phyloP scores from a whole-genome alignment of 2,113 vertebrate genomes.

The Charadrius vociferus region DNA sequence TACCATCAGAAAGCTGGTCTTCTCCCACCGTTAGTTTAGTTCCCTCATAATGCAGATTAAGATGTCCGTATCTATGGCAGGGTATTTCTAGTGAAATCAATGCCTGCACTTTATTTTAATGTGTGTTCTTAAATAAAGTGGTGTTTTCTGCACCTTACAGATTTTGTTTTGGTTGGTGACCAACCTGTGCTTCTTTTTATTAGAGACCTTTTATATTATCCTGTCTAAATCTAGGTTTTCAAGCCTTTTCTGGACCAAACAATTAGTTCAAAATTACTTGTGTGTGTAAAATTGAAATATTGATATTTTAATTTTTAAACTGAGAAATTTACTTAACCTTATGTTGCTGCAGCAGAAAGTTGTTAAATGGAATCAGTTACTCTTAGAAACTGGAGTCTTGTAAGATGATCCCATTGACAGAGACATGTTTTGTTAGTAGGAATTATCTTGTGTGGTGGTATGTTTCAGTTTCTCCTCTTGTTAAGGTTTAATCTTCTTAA shows the following conservation, averaged over 20 bases:
- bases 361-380: background rate
- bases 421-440: background rate
- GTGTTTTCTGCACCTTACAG: background rate
- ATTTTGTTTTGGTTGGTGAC: background rate
- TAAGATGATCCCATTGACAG: background rate
- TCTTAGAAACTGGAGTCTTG: background rate
- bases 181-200: background rate
- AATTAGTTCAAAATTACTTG: background rate
- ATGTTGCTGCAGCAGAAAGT: background rate
- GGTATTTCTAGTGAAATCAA: background rate
- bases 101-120: background rate
- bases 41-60: background rate
- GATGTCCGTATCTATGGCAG: background rate
- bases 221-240: background rate
- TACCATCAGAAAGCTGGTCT: background rate
- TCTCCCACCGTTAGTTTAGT: background rate
- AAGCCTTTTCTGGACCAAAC: background rate
- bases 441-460: background rate
- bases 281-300: background rate
- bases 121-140: background rate
- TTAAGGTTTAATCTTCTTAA: too few species aligned
- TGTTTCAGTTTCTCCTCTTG: background rate
- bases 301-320: background rate
- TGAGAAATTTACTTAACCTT: background rate
- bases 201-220: background rate